Evolutionary conservation across 1,140 invertebrate genomes (phyloP), one percentile per base, ranked within the genome.

Genomic region (Conopomorpha cramerella): DNA sequence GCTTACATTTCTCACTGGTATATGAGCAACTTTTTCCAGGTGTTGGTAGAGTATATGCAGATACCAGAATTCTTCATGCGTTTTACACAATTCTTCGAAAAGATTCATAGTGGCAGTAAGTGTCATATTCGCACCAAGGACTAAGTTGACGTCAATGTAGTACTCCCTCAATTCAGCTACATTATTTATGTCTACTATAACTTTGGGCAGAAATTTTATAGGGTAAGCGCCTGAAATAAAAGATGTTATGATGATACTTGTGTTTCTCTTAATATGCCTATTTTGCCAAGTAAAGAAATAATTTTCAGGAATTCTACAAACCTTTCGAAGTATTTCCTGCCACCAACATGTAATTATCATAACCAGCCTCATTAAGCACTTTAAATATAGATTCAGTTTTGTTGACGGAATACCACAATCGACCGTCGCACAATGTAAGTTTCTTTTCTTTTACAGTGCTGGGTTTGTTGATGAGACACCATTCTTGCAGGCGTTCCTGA

Each of bases 1-100:
- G 79, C 80, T 74, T 39, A 49, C 47, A 29, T 49, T 49, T 29
- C 43, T 25, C 8, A 49, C 43, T n/a, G 47, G 38, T 26, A 46
- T 46, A 31, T 49, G 40, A 36, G 47, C 47, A 8, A 46, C 41
- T 19, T 11, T 8, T 12, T 43, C 37, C 14, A 49, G 14, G 36
- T 49, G 47, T 7, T 39, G 30, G 10, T 28, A 27, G 7, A 49
- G 34, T 1, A 43, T 27, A 23, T 39, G 6, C 14, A 49, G 38
- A 25, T 49, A 49, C 40, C 36, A 43, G 29, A 49, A 49, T 11
- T 46, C 39, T 11, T 46, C 40, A 32, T 46, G 33, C 6, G n/a
- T 29, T 27, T 37, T 41, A 8, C 35, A 32, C 3, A 46, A 10
- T 34, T 36, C 40, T 8, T 41, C 3, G 17, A 49, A 49, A 3